These are phyloP conservation scores for Oncorhynchus mykiss DNA, from an alignment of 2,113 vertebrate species.

Conservation along the genomic window DNA sequence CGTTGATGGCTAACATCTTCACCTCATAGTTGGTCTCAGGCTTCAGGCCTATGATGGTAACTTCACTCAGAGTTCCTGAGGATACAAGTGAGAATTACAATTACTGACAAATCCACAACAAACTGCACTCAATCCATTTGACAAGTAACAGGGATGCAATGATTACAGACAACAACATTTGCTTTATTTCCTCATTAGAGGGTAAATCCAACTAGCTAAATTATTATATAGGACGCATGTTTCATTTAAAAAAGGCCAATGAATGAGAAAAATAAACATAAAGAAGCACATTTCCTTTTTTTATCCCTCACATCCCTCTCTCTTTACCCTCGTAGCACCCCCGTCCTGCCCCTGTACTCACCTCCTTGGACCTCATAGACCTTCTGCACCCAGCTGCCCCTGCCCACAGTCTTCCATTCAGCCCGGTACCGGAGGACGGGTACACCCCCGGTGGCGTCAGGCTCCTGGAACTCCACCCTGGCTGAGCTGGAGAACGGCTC, in stretches of 20 bases:
- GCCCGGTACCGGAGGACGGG: slow-evolving; percentile 89
- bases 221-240: background rate
- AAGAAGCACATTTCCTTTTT: background rate
- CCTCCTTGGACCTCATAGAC: slow-evolving; percentile 84
- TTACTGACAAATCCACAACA: background rate
- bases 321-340: background rate
- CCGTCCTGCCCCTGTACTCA: slow-evolving; percentile 57
- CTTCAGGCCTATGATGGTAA: slow-evolving; percentile 86
- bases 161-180: background rate
- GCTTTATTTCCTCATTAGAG: background rate
- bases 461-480: slow-evolving; percentile 87
- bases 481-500: slow-evolving; percentile 93
- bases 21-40: slow-evolving; percentile 88
- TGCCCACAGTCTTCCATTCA: slow-evolving; percentile 79
- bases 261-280: background rate
- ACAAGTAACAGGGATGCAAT: background rate
- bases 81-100: background rate
- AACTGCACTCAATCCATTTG: background rate
- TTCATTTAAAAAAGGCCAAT: background rate
- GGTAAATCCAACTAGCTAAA: background rate
- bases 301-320: background rate
- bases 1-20: slow-evolving; percentile 90
- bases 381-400: slow-evolving; percentile 77
- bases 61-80: slow-evolving; percentile 57
- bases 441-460: slow-evolving; percentile 90